Evolutionary conservation across 35 echinoderm and acorn worm species (phyloP).

Genomic region (Ptychodera flava): DNA sequence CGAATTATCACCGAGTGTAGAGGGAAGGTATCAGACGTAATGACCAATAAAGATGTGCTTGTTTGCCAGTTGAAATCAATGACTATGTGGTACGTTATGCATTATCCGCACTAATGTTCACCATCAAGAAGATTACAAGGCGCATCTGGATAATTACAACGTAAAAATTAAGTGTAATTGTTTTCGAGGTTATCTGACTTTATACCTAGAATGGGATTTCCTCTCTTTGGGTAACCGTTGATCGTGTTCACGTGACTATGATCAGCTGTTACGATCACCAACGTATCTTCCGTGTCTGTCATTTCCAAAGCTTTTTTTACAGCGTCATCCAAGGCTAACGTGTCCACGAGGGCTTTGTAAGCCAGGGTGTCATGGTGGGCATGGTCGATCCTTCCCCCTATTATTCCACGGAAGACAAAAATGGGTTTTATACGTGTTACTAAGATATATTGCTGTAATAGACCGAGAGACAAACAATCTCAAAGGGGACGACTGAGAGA

Average conservation of each 20-base stretch:
- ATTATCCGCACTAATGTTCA: neutral
- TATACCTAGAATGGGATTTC: constrained; percentile 83
- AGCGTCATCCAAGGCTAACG: constrained; percentile 46
- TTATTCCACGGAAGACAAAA: too few relatives aligned
- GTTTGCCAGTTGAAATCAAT: neutral
- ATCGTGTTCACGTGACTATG: constrained; percentile 57
- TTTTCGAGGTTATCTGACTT: too few relatives aligned
- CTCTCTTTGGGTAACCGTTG: constrained; percentile 58
- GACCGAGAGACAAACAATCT: too few relatives aligned
- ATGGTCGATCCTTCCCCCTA: too few relatives aligned
- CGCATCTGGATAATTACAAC: neutral
- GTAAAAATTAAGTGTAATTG: too few relatives aligned
- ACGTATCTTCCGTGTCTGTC: constrained; percentile 59
- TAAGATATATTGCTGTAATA: too few relatives aligned
- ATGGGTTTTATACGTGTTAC: too few relatives aligned
- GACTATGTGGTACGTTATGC: neutral
- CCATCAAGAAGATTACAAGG: neutral
- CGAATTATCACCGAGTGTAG: too few relatives aligned
- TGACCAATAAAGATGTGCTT: too few relatives aligned
- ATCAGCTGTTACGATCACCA: too few relatives aligned
- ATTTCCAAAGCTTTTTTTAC: constrained; percentile 54
- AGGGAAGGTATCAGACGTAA: too few relatives aligned
- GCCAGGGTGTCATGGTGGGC: constrained; percentile 46
- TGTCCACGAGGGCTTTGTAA: constrained; percentile 52
- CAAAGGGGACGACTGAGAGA: too few relatives aligned